Conservation (phyloP, 2,888 invertebrate species). For the Deroplatys truncata region DNA sequence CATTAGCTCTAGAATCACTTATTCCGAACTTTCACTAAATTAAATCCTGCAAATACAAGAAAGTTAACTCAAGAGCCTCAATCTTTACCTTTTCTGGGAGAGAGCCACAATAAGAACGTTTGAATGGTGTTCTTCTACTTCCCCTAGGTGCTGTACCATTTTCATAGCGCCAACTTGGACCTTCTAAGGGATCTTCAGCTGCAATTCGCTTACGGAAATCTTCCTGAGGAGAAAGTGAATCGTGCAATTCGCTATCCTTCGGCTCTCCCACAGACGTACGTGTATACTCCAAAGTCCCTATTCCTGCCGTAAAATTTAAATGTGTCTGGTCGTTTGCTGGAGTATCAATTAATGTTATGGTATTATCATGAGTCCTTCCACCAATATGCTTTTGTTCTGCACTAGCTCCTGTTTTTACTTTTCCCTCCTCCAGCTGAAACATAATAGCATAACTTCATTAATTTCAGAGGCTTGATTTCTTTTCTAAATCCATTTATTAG, state of each 20-base stretch:
- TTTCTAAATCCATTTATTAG: too few species aligned
- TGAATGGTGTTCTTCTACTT: neutral
- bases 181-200: constrained; percentile 2
- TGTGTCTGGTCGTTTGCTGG: neutral
- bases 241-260: too few species aligned
- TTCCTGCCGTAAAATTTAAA: neutral
- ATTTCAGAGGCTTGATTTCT: too few species aligned
- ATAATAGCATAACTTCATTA: neutral
- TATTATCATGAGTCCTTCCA: neutral
- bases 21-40: too few species aligned
- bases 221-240: neutral
- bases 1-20: too few species aligned
- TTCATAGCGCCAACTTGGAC: constrained; percentile 2
- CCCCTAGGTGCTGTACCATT: neutral
- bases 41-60: too few species aligned
- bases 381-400: neutral
- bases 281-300: neutral
- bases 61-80: too few species aligned
- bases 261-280: neutral
- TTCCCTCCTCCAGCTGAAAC: neutral
- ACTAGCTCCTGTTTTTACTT: neutral
- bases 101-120: neutral
- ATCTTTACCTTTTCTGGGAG: neutral
- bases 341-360: neutral
- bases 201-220: neutral